phyloP scores from a whole-genome alignment of 1,140 invertebrate species.

The Bombus balteatus region DNA sequence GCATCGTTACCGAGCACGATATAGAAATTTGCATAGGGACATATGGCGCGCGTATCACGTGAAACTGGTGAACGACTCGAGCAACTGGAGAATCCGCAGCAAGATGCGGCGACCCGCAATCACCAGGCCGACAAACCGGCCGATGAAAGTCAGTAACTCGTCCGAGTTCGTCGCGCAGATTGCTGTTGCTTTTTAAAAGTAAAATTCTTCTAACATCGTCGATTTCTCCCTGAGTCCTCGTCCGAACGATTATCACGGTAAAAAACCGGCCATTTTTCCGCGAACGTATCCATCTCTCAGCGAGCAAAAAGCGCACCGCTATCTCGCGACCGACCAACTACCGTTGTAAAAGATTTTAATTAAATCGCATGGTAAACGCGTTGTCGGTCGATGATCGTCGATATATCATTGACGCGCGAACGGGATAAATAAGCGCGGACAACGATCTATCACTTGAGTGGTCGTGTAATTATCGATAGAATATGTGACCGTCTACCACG shows the following conservation, averaged over 20 bases:
- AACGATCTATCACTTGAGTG: slow-evolving; percentile 13
- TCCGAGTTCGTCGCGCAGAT: not conserved
- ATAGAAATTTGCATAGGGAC: slow-evolving; percentile 67
- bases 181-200: slow-evolving; percentile 4
- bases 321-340: slow-evolving; percentile 26
- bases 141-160: slow-evolving; percentile 29
- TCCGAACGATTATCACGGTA: slow-evolving; percentile 19
- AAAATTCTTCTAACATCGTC: slow-evolving; percentile 3
- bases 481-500: not conserved
- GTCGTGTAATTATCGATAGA: slow-evolving; percentile 1
- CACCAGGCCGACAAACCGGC: slow-evolving; percentile 15
- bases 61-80: slow-evolving; percentile 16
- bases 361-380: slow-evolving; percentile 36
- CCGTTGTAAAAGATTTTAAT: slow-evolving; percentile 41
- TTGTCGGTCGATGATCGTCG: not conserved
- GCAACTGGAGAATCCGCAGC: slow-evolving; percentile 56
- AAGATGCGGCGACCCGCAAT: slow-evolving; percentile 62
- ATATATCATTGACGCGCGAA: slow-evolving; percentile 17
- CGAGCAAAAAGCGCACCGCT: slow-evolving; percentile 4
- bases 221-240: slow-evolving; percentile 12
- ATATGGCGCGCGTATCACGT: slow-evolving; percentile 62
- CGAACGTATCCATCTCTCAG: not conserved
- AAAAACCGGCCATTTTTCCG: not conserved
- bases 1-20: too few species aligned
- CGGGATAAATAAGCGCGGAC: slow-evolving; percentile 8